Evolutionary conservation across 2,113 vertebrate genomes (phyloP), one percentile per base, ranked within the genome.

Genomic region (Catharus minimus): DNA sequence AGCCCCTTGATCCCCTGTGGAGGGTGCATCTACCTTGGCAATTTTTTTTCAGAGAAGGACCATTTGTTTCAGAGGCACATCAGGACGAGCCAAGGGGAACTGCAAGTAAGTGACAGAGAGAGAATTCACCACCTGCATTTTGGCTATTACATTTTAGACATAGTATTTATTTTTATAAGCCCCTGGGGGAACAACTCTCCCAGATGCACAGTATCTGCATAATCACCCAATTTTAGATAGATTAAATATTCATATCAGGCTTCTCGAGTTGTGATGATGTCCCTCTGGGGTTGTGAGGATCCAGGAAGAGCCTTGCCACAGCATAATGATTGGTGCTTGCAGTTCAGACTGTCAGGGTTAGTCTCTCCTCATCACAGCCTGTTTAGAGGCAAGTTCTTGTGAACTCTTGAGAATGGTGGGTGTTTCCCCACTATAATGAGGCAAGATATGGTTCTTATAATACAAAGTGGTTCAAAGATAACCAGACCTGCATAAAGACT

Each of bases 91-190:
- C 64, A 85, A 83, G 75, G 78, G 61, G 39, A 78, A 15, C 24
- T 83, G 60, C 61, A 79, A 66, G 47, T 72, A 79, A 87, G 36
- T 7, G 3, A 14, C 2, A 5, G 33, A 26, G 56, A 66, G 33
- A 93, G 71, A 94, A 95, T 61, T 91, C 89, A 72, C 64, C 76
- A 60, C 91, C 82, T 94, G 93, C 80, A 95, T 95, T 92, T 96
- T 82, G 68, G 32, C 76, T 90, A 62, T 66, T 94, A 68, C 50
- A 65, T 72, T 76, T 78, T 65, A 93, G 93, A 94, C 83, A 79
- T 77, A 79, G 86, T 85, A 92, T 95, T 97, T 96, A 94, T 96
- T 96, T 96, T 97, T 95, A 96, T 95, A 94, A 96, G 93, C 30
- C 88, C 74, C 88, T 81, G 53, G 82, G 86, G 89, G 81, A 91